Base-by-base conservation (phyloP, 2,888 invertebrate genomes). In the Zhengitettix transpicula region DNA sequence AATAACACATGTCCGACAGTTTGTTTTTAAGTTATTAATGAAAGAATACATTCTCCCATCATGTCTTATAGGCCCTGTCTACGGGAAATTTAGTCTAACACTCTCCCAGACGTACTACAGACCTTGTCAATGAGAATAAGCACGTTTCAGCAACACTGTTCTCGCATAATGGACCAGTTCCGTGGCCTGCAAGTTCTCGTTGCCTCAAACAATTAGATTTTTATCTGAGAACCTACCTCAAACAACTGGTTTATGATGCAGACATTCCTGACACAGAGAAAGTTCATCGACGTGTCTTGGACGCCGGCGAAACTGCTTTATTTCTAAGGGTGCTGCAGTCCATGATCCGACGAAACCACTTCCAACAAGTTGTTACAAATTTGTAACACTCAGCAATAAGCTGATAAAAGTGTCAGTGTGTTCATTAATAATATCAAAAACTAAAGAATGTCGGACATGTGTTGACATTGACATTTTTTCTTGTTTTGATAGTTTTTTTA, bases 131-230 rank as follows among this genome's bases (percentile, higher is more conserved):
- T n/a, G n/a, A n/a, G n/a, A n/a, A n/a, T n/a, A n/a, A n/a, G n/a
- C n/a, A n/a, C n/a, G n/a, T n/a, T n/a, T n/a, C n/a, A n/a, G n/a
- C n/a, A n/a, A n/a, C n/a, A n/a, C n/a, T n/a, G n/a, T n/a, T n/a
- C n/a, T n/a, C n/a, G n/a, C n/a, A 42, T 12, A 42, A 42, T 11
- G 44, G 44, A 10, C 44, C 44, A 42, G 44, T 42, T 42, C 44
- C 44, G 12, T 42, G 44, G 44, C 44, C 44, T 42, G 44, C 44
- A 42, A 10, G 44, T 42, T 67, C 65, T 41, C 62, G 65, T 12
- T 65, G 67, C 52, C 57, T 65, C 17, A 65, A 65, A 59, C 60
- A 62, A 11, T 54, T 65, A 16, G 65, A 66, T 63, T 65, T 64
- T 58, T 60, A 57, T n/a, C 40, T 60, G 52, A 55, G 60, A 54